A percentile compares a stretch with the other conserved stretches of the same genome.
Evolutionary conservation across 2,797 vertebrate species (phyloP).

Genomic region (Ibycter americanus): DNA sequence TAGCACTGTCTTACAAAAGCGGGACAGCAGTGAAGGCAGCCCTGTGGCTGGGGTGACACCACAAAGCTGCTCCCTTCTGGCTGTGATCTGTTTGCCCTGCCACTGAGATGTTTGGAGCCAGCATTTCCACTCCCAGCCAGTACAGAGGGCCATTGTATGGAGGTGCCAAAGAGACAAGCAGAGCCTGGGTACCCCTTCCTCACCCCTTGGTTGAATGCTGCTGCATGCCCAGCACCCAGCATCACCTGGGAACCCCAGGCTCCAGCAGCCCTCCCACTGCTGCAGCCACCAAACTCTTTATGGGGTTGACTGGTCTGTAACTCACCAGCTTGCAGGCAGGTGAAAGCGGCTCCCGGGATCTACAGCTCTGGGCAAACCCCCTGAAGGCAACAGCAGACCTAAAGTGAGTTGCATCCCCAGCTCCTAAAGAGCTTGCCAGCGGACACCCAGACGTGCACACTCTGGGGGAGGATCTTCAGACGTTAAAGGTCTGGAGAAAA

Average conservation of each 20-base stretch:
- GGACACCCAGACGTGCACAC: accelerated
- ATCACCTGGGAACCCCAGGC: neutral
- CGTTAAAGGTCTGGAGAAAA: neutral
- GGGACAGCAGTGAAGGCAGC: neutral
- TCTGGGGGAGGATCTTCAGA: neutral
- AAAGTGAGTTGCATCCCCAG: neutral
- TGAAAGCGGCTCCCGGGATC: neutral
- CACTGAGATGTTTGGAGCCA: neutral
- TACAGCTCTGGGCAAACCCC: neutral
- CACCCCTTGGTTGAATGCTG: neutral
- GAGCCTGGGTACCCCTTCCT: neutral
- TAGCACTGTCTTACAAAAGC: neutral
- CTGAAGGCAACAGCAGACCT: neutral
- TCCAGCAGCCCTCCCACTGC: neutral
- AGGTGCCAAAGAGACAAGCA: neutral
- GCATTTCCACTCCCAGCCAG: neutral
- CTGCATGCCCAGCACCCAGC: neutral
- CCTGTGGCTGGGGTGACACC: neutral
- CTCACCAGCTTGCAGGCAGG: no score
- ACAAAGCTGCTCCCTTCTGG: accelerated
- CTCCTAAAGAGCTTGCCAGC: neutral
- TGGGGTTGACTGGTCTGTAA: neutral
- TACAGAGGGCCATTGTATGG: accelerated
- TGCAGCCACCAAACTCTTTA: accelerated
- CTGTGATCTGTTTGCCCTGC: neutral